phyloP scores from a whole-genome alignment of 2,113 vertebrate genomes.

The Platichthys stellatus region DNA sequence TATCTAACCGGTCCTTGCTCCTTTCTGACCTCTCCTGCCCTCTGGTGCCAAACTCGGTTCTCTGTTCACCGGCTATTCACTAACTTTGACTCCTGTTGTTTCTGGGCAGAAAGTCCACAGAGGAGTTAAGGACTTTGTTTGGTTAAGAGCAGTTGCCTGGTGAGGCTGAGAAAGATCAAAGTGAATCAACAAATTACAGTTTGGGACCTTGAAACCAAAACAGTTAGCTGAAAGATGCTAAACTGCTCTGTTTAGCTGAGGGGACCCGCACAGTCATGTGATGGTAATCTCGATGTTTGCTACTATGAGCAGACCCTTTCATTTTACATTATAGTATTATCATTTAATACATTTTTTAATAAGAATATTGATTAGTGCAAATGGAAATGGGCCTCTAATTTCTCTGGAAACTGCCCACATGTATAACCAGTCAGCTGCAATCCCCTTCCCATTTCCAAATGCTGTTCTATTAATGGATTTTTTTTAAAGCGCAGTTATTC shows the following conservation, averaged over 20 bases:
- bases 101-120: no score
- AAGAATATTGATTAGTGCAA: conserved; percentile 12
- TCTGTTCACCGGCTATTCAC: no score
- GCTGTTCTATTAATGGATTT: neutral
- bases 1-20: no score
- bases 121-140: no score
- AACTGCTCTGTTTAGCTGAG: neutral
- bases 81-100: no score
- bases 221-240: neutral
- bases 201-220: no score
- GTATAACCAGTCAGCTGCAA: conserved; percentile 7
- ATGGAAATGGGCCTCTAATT: neutral
- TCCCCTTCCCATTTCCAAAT: neutral
- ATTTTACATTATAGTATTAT: no score
- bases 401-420: neutral
- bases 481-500: neutral
- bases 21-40: no score
- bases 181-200: no score
- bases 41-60: no score
- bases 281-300: neutral
- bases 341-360: neutral
- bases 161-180: no score
- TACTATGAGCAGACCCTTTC: neutral
- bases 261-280: neutral
- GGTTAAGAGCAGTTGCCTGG: no score